A percentile compares a stretch with the other conserved stretches of the same genome.
These are phyloP conservation scores for Leucozona laternaria DNA, from an alignment of 2,888 invertebrate species.

Conservation along the genomic window DNA sequence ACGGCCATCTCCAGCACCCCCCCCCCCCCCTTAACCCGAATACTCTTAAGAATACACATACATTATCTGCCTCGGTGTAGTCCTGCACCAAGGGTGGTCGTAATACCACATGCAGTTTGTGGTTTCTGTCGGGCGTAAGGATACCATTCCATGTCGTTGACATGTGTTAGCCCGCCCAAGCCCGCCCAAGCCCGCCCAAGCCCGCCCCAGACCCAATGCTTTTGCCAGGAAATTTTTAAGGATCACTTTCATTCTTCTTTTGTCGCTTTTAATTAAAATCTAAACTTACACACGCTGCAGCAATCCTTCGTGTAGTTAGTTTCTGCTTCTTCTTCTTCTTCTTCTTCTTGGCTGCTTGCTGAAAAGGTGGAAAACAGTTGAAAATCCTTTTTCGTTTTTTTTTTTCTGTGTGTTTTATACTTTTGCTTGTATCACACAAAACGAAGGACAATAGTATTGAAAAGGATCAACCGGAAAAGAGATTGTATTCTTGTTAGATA, in stretches of 20 bases:
- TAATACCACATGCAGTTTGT: slow-evolving; percentile 69
- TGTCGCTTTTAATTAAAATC: slow-evolving; percentile 74
- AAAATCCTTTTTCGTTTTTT: slow-evolving; percentile 46
- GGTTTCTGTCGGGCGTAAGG: slow-evolving; percentile 44
- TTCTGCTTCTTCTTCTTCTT: slow-evolving; percentile 18
- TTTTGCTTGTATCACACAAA: slow-evolving; percentile 33
- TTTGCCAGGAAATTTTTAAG: slow-evolving; percentile 52
- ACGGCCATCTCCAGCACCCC: slow-evolving; percentile 26
- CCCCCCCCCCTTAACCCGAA: background rate
- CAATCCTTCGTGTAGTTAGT: slow-evolving; percentile 55
- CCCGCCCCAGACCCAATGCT: slow-evolving; percentile 5
- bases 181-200: no score
- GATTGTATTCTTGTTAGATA: slow-evolving; percentile 48
- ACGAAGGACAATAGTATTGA: slow-evolving; percentile 60
- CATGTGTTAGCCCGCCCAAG: slow-evolving; percentile 34
- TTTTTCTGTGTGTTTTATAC: slow-evolving; percentile 17
- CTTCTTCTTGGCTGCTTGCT: slow-evolving; percentile 15
- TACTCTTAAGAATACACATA: slow-evolving; percentile 23
- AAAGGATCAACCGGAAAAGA: slow-evolving; percentile 68
- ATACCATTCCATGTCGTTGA: slow-evolving; percentile 49
- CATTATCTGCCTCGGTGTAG: slow-evolving; percentile 3
- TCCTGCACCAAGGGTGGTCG: slow-evolving; percentile 28
- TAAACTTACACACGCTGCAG: slow-evolving; percentile 71
- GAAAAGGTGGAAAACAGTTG: slow-evolving; percentile 53
- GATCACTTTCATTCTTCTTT: slow-evolving; percentile 74